Evolutionary conservation across 2,797 vertebrate species (phyloP).

Genomic region (Synanceia verrucosa): DNA sequence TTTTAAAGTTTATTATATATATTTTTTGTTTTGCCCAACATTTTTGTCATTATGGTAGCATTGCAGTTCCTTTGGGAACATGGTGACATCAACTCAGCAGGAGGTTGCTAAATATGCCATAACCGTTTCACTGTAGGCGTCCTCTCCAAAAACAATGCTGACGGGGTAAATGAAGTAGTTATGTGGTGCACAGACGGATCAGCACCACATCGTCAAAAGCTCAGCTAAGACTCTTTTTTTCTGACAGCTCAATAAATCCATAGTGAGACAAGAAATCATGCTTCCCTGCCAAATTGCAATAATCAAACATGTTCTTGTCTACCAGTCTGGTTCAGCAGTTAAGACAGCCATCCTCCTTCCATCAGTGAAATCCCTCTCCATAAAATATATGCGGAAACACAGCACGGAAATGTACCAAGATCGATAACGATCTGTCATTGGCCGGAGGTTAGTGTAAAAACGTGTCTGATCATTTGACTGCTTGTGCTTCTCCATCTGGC

Average conservation of each 20-base stretch:
- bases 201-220: background rate
- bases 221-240: background rate
- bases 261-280: background rate
- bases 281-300: background rate
- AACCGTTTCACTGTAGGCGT: background rate
- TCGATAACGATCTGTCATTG: background rate
- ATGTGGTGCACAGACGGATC: background rate
- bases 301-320: conserved; percentile 1
- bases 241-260: background rate
- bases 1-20: conserved; percentile 3
- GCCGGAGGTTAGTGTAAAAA: background rate
- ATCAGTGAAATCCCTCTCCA: background rate
- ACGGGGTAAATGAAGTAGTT: background rate
- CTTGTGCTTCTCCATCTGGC: background rate
- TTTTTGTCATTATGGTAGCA: background rate
- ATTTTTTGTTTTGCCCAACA: background rate
- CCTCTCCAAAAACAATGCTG: background rate
- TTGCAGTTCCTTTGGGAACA: background rate
- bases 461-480: background rate
- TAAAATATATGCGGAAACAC: background rate
- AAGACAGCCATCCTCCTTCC: background rate
- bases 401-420: background rate
- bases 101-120: background rate
- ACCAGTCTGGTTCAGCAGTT: background rate
- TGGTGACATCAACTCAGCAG: background rate